Percentiles rank a stretch among this genome's conserved stretches.
phyloP scores from a whole-genome alignment of 2,888 invertebrate genomes.

The Bibio marci region DNA sequence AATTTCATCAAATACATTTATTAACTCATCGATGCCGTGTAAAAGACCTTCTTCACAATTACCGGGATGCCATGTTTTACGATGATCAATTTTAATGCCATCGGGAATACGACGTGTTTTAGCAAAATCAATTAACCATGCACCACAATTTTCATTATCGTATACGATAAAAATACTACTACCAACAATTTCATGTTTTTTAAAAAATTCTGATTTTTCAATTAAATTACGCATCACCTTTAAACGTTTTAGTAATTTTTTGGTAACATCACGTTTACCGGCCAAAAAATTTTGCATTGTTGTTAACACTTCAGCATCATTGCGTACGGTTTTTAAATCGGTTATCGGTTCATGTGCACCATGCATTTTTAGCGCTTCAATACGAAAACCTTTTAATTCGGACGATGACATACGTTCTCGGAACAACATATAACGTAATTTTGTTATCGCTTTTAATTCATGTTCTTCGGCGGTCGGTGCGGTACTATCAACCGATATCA shows the following conservation, averaged over 20 bases:
- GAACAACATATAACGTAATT: constrained; percentile 92
- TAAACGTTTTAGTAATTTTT: constrained; percentile 53
- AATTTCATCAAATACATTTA: constrained; percentile 43
- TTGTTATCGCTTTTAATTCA: constrained; percentile 68
- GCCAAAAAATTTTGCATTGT: constrained; percentile 57
- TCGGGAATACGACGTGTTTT: constrained; percentile 68
- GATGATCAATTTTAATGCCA: constrained; percentile 54
- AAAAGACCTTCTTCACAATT: constrained; percentile 95
- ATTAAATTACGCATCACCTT: constrained; percentile 60
- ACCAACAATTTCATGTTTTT: constrained; percentile 79
- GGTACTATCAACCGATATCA: constrained; percentile 75
- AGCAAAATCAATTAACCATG: constrained; percentile 96
- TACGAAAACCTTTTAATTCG: constrained; percentile 82
- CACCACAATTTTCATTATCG: constrained; percentile 73
- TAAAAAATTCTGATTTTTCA: constrained; percentile 71
- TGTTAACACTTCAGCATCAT: constrained; percentile 51
- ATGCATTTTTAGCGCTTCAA: constrained; percentile 84
- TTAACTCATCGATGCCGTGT: constrained; percentile 80
- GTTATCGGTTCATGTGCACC: constrained; percentile 60
- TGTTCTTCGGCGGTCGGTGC: constrained; percentile 80
- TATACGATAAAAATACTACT: constrained; percentile 90
- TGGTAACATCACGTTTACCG: constrained; percentile 42
- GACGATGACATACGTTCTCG: constrained; percentile 87
- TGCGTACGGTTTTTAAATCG: constrained; percentile 75
- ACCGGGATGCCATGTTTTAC: constrained; percentile 73